Conservation (phyloP, 2,888 invertebrate genomes). For the Nipponacmea schrenckii region DNA sequence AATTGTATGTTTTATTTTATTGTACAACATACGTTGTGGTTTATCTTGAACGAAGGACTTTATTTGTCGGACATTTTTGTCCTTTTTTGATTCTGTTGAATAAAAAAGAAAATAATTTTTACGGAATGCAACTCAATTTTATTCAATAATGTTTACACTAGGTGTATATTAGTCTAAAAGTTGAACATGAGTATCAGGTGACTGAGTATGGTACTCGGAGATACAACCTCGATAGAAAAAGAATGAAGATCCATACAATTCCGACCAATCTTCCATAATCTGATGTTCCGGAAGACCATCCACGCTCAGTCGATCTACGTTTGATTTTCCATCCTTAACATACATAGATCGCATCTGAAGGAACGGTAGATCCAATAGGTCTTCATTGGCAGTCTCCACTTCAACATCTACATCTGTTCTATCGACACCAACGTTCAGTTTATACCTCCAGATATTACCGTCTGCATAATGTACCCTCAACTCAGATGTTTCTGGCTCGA, state of each 20-base stretch:
- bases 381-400: background rate
- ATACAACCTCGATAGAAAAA: background rate
- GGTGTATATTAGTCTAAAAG: background rate
- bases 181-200: background rate
- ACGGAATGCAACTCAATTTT: too few species aligned
- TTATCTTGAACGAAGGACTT: too few species aligned
- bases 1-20: too few species aligned
- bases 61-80: too few species aligned
- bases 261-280: background rate
- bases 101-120: too few species aligned
- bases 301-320: slow-evolving; percentile 1
- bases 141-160: too few species aligned
- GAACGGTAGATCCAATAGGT: background rate
- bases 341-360: background rate
- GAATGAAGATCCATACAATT: background rate
- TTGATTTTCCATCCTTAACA: background rate
- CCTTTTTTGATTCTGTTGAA: too few species aligned
- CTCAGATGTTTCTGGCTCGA: background rate
- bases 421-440: background rate
- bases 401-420: background rate
- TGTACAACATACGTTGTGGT: too few species aligned
- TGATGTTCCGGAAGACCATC: background rate
- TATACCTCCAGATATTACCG: background rate
- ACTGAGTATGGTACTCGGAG: background rate
- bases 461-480: background rate